phyloP scores from a whole-genome alignment of 2,888 invertebrate genomes.

The Amaurobius ferox region DNA sequence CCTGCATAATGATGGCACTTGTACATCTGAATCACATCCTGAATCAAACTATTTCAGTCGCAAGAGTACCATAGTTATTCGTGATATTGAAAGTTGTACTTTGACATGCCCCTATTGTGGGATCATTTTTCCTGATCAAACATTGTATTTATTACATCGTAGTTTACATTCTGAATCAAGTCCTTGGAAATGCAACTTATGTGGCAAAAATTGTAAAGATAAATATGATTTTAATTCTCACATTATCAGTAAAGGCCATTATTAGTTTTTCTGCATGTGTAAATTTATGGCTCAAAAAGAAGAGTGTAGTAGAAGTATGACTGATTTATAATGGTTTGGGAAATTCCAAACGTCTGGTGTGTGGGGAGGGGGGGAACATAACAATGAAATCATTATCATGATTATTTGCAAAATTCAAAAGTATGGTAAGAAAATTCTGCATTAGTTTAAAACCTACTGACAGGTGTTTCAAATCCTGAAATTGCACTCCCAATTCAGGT shows the following conservation, averaged over 20 bases:
- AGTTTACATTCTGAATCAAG: slow-evolving; percentile 98
- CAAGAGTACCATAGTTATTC: slow-evolving; percentile 50
- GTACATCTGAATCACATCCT: slow-evolving; percentile 19
- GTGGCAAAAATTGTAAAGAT: slow-evolving; percentile 95
- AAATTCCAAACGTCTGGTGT: too few relatives aligned
- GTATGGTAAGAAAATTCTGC: too few relatives aligned
- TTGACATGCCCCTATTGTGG: slow-evolving; percentile 89
- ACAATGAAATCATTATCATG: too few relatives aligned
- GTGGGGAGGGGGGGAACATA: too few relatives aligned
- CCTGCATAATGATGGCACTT: not conserved
- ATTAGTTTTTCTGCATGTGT: slow-evolving; percentile 78
- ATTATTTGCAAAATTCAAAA: too few relatives aligned
- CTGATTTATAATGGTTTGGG: too few relatives aligned
- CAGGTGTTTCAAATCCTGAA: too few relatives aligned
- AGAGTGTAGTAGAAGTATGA: too few relatives aligned
- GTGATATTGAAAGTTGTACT: slow-evolving; percentile 54
- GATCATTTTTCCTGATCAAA: slow-evolving; percentile 96
- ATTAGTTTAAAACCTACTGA: too few relatives aligned
- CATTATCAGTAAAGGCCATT: slow-evolving; percentile 94
- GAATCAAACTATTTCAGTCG: slow-evolving; percentile 33
- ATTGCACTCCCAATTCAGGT: too few relatives aligned
- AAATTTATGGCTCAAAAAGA: not conserved
- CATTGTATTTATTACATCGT: slow-evolving; percentile 96
- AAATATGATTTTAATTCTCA: slow-evolving; percentile 98
- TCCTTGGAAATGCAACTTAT: slow-evolving; percentile 98